Evolutionary conservation across 2,888 invertebrate genomes (phyloP), one percentile per base, ranked within the genome.

Genomic region (Notodonta ziczac): DNA sequence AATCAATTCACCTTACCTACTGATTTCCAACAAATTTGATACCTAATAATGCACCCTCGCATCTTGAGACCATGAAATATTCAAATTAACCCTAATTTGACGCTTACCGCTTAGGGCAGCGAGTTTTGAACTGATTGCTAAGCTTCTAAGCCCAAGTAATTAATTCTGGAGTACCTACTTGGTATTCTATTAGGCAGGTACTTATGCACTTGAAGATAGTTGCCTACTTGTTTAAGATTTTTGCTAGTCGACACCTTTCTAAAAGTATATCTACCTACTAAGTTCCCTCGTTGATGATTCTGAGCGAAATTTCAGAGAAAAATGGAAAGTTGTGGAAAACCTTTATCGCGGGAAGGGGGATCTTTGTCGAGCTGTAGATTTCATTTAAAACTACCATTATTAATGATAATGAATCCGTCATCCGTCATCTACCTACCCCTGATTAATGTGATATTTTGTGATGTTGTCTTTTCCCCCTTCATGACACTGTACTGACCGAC

Each of bases 41-140:
- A 40, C 14, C 42, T 56, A 51, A 56, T 56, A 42, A 44, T 42
- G 40, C 51, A 52, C 52, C 42, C 58, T 24, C n/a, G 13, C 40
- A 50, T 51, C 56, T 57, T 57, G 57, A 48, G 42, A 52, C 24
- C 13, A 24, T 40, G 35, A 40, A 58, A 52, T 58, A 58, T 52
- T 52, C 52, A 42, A 58, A 52, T 58, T 52, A 58, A 51, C 52
- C 51, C 58, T 52, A 56, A 56, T 56, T 56, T 56, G 56, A 24
- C 24, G 40, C 56, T 44, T 42, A 44, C 12, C 56, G 56, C 56
- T 56, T 56, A 56, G 56, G 56, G 44, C 44, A 56, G 56, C 56
- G 44, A 3, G n/a, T 56, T 56, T 56, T 12, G 14, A 44, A 42
- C 56, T 55, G 55, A 55, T 55, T 55, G 24, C 54, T 14, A 7